Evolutionary conservation across 1,140 invertebrate genomes (phyloP), one percentile per base, ranked within the genome.

Genomic region (Drosophila kepulauana): DNA sequence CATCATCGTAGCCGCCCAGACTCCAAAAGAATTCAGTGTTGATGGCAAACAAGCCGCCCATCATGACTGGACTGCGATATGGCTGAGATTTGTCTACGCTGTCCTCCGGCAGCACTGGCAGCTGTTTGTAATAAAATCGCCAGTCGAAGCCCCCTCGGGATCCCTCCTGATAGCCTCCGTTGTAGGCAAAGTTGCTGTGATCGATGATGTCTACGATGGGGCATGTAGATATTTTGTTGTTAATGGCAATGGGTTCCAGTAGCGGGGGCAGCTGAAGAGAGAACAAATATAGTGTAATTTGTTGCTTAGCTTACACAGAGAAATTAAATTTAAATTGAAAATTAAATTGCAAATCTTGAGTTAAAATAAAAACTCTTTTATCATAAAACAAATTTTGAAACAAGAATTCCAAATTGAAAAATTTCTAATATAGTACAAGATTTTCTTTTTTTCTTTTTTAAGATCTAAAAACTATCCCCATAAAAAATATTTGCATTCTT

Each of bases 11-110:
- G 2, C 97, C 97, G 7, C 98, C 98, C 65, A 99, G 93, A 93
- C 99, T 97, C 96, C 98, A 99, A 93, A 99, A 99, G 90, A 97
- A 99, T 61, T 97, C 94, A 1, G 95, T 93, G 66, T 96, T 96
- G 13, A 99, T 98, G 15, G 98, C 98, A 94, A 99, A 98, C 20
- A 99, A 88, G 1, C 98, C 98, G n/a, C 98, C 98, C 64, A 98
- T 98, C 98, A 99, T 99, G n/a, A 98, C 96, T 0, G 98, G 98
- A 92, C 94, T 96, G 10, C 95, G 95, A 81, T 97, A 98, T 0
- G 97, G 97, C 75, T 95, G 93, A 0, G 96, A 94, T 2, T 96
- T 96, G 86, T 96, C 93, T 59, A 95, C 93, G 6, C 94, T 78
- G 91, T 97, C 96, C 79, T 96, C 95, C 1, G 95, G 94, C 35